Conservation (phyloP, 2,797 vertebrate species). For the Hemitrygon akajei region DNA sequence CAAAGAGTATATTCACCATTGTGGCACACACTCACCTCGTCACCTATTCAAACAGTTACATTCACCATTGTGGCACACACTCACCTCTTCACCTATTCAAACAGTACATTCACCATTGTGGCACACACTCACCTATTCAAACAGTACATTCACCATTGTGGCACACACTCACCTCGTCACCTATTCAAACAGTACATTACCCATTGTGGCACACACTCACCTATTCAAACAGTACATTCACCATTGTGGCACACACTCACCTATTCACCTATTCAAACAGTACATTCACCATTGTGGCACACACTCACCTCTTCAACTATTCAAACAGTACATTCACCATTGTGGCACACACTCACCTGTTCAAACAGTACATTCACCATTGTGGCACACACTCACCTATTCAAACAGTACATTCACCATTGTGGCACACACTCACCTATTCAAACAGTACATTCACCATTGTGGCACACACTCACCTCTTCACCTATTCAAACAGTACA, state of each 20-base stretch:
- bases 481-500: neutral
- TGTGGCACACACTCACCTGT: too few species aligned
- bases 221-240: conserved; percentile 39
- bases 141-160: rapidly evolving
- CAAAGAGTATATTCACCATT: neutral
- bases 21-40: conserved; percentile 70
- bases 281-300: rapidly evolving
- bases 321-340: too few species aligned
- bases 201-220: conserved; percentile 51
- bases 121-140: conserved; percentile 59
- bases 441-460: neutral
- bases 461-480: conserved; percentile 58
- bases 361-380: neutral
- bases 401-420: neutral
- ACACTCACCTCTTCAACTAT: too few species aligned
- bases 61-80: neutral
- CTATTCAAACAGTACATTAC: neutral
- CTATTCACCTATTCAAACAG: too few species aligned
- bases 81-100: too few species aligned
- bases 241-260: conserved; percentile 51
- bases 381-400: conserved; percentile 58
- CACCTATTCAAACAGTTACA: conserved; percentile 60
- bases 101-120: rapidly evolving
- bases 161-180: conserved; percentile 70
- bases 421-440: conserved; percentile 58